phyloP scores from a whole-genome alignment of 1,140 invertebrate genomes.

The Drosophila sp. region DNA sequence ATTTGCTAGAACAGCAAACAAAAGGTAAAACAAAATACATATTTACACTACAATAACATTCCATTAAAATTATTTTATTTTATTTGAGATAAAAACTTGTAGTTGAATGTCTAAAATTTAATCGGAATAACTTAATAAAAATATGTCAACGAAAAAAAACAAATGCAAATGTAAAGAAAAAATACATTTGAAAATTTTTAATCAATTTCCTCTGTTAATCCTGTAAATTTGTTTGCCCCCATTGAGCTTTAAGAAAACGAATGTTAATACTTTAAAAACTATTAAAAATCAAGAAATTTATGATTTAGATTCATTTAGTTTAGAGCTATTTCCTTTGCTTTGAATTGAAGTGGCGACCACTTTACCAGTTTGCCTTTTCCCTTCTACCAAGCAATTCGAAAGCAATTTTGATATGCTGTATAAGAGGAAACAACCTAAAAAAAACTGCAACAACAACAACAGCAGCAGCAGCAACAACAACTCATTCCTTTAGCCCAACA shows the following conservation, averaged over 20 bases:
- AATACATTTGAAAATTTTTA: too few species aligned
- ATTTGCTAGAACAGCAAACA: background rate
- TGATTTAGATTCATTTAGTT: background rate
- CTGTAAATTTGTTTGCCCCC: too few species aligned
- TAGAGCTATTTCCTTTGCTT: background rate
- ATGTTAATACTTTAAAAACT: background rate
- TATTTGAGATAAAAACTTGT: background rate
- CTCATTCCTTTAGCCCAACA: slow-evolving; percentile 28
- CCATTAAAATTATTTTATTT: background rate
- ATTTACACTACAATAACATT: background rate
- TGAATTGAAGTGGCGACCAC: background rate
- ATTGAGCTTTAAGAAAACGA: background rate
- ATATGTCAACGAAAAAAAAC: too few species aligned
- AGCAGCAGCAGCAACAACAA: background rate
- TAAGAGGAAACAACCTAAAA: background rate
- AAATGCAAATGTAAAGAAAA: too few species aligned
- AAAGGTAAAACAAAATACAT: background rate
- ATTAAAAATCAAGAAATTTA: background rate
- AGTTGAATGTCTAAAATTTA: too few species aligned
- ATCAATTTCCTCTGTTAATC: too few species aligned
- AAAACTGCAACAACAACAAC: background rate
- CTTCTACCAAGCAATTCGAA: slow-evolving; percentile 44
- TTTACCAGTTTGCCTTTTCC: background rate
- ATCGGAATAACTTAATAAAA: too few species aligned
- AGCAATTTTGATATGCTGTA: slow-evolving; percentile 41